phyloP scores from a whole-genome alignment of 2,797 vertebrate species.

The Erethizon dorsatum region DNA sequence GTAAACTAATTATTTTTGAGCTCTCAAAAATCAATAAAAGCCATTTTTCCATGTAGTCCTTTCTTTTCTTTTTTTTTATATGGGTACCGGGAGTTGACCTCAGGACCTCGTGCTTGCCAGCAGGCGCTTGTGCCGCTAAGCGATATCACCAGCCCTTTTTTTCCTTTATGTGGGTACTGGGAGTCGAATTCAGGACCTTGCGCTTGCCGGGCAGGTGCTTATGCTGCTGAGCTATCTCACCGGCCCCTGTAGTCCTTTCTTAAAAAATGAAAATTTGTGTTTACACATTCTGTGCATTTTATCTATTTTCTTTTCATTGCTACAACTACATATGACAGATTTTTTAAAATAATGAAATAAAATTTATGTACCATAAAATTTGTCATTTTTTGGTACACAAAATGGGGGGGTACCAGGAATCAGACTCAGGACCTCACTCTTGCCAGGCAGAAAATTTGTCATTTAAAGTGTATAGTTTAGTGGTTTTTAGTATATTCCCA shows the following conservation, averaged over 20 bases:
- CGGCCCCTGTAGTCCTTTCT: not conserved
- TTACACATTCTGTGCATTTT: not conserved
- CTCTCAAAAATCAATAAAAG: not conserved
- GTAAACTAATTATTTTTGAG: not conserved
- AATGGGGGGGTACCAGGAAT: no score
- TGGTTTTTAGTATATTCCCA: not conserved
- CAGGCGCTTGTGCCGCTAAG: no score
- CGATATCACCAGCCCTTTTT: no score
- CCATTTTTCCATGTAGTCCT: not conserved
- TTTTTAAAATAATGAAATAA: conserved; percentile 28
- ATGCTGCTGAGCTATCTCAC: no score
- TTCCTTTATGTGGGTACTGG: no score
- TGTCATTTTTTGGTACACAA: not conserved
- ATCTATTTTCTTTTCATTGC: not conserved
- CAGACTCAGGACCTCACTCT: no score
- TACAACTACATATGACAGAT: not conserved
- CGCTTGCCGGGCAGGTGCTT: no score
- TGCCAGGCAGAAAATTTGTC: not conserved
- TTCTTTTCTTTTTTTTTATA: not conserved
- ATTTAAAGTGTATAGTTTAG: not conserved
- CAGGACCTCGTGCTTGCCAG: no score
- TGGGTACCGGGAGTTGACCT: no score
- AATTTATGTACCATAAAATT: not conserved
- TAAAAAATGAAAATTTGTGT: not conserved
- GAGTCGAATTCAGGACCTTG: no score